These are phyloP conservation scores for Trisateles emortualis DNA, from an alignment of 2,888 invertebrate genomes.

Conservation along the genomic window DNA sequence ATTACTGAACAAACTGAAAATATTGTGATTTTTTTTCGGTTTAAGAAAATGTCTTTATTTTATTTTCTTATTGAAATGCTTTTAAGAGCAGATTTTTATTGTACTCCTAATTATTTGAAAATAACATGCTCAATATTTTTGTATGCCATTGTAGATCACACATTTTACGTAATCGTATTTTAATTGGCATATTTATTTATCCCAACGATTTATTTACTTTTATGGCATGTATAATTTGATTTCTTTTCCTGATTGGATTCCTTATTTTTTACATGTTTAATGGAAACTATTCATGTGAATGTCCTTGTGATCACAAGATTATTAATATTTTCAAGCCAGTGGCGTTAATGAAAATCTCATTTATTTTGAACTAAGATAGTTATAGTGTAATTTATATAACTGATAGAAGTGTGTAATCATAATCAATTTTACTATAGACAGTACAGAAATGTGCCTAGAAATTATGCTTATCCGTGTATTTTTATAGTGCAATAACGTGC, in stretches of 20 bases:
- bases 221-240: slow-evolving; percentile 6
- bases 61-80: not conserved
- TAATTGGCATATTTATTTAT: slow-evolving; percentile 44
- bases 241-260: slow-evolving; percentile 30
- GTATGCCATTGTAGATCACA: slow-evolving; percentile 16
- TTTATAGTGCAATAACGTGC: slow-evolving; percentile 81
- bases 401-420: slow-evolving; percentile 78
- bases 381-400: slow-evolving; percentile 67
- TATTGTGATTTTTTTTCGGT: not conserved
- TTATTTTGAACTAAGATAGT: slow-evolving; percentile 46
- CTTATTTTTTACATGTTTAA: slow-evolving; percentile 7
- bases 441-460: slow-evolving; percentile 86
- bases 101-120: slow-evolving; percentile 4
- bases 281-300: slow-evolving; percentile 7
- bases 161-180: slow-evolving; percentile 19
- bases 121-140: slow-evolving; percentile 23
- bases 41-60: not conserved
- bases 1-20: not conserved
- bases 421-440: slow-evolving; percentile 72
- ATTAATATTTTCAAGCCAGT: slow-evolving; percentile 40
- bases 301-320: slow-evolving; percentile 30
- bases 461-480: slow-evolving; percentile 83
- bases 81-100: slow-evolving; percentile 8
- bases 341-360: slow-evolving; percentile 47
- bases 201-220: slow-evolving; percentile 43